Conservation (phyloP, 2,797 vertebrate genomes). For the Eptatretus atami region DNA sequence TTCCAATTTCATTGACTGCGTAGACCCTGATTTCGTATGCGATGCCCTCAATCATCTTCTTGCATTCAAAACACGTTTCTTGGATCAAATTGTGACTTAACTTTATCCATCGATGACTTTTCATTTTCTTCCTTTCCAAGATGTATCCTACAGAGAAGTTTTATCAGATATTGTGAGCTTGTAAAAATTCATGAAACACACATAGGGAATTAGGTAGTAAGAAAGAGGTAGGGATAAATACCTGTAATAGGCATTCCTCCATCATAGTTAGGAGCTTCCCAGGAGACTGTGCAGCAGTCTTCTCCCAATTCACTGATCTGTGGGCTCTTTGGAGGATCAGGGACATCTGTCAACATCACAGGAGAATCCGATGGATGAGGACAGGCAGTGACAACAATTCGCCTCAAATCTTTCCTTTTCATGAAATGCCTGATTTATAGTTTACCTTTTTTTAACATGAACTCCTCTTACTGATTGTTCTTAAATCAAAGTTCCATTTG, state of each 20-base stretch:
- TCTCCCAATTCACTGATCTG: constrained; percentile 37
- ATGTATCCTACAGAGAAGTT: constrained; percentile 34
- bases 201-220: too few species aligned
- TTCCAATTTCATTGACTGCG: constrained; percentile 67
- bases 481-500: too few species aligned
- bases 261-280: constrained; percentile 36
- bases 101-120: constrained; percentile 96
- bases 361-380: too few species aligned
- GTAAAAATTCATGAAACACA: too few species aligned
- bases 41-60: constrained; percentile 98
- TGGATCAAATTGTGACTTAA: constrained; percentile 86
- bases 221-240: too few species aligned
- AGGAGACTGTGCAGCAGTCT: constrained; percentile 26
- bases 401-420: too few species aligned
- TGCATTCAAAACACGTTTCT: constrained; percentile 66
- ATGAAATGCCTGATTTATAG: too few species aligned
- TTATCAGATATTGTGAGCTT: too few species aligned
- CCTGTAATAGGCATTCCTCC: constrained; percentile 21
- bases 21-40: constrained; percentile 83
- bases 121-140: constrained; percentile 90
- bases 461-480: too few species aligned
- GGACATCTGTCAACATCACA: constrained; percentile 23
- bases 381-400: too few species aligned
- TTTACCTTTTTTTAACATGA: too few species aligned
- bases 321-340: constrained; percentile 34